Evolutionary conservation across 2,888 invertebrate species (phyloP).

Genomic region (Exephanes ischioxanthus): DNA sequence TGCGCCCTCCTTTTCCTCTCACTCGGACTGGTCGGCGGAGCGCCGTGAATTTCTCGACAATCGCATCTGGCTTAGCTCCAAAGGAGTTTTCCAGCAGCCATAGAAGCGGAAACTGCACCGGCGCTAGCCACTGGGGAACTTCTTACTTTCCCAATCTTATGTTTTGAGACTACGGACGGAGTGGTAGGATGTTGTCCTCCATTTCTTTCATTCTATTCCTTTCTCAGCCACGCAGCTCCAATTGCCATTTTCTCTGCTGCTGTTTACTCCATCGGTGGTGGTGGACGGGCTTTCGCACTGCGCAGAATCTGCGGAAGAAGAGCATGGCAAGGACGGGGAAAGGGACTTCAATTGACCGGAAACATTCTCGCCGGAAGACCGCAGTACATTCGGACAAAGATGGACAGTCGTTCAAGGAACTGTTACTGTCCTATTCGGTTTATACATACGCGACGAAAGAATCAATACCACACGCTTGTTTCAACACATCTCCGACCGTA

Average conservation of each 20-base stretch:
- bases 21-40: slow-evolving; percentile 64
- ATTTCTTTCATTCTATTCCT: slow-evolving; percentile 24
- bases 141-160: slow-evolving; percentile 73
- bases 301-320: not conserved
- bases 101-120: slow-evolving; percentile 37
- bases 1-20: slow-evolving; percentile 29
- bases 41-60: slow-evolving; percentile 79
- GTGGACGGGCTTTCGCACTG: not conserved
- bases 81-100: slow-evolving; percentile 74
- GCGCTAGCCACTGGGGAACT: slow-evolving; percentile 53
- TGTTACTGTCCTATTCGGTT: slow-evolving; percentile 7
- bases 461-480: slow-evolving; percentile 1
- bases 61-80: slow-evolving; percentile 80
- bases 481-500: not conserved
- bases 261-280: not conserved
- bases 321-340: not conserved
- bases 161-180: slow-evolving; percentile 59
- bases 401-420: not conserved
- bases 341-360: not conserved
- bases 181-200: slow-evolving; percentile 11
- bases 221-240: not conserved
- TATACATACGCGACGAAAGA: not conserved
- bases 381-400: not conserved
- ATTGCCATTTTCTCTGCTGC: slow-evolving; percentile 18
- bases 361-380: not conserved